Conservation (phyloP, 2,888 invertebrate genomes). For the Tigriopus californicus region DNA sequence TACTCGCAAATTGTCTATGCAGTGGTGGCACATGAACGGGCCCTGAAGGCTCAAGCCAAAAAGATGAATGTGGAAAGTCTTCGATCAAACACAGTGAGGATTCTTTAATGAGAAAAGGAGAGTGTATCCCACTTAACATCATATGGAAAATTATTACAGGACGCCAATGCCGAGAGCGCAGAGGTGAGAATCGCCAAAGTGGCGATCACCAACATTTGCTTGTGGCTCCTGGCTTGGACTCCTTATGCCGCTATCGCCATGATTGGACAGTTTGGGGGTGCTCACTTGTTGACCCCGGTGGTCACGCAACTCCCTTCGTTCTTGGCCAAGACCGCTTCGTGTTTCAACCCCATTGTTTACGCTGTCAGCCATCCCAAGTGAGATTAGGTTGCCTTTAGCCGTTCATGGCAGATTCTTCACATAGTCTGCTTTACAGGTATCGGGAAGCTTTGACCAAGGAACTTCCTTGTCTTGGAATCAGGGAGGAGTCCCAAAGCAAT, state of each 20-base stretch:
- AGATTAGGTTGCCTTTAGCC: no score
- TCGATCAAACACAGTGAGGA: slow-evolving; percentile 33
- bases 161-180: slow-evolving; percentile 11
- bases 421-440: no score
- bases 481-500: background rate
- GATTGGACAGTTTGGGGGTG: slow-evolving; percentile 22
- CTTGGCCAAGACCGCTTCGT: slow-evolving; percentile 23
- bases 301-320: slow-evolving; percentile 24
- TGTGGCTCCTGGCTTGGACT: slow-evolving; percentile 23
- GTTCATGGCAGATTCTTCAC: no score
- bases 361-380: slow-evolving; percentile 12
- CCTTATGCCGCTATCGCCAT: slow-evolving; percentile 24
- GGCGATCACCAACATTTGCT: slow-evolving; percentile 18
- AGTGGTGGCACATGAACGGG: slow-evolving; percentile 62
- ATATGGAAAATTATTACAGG: no score
- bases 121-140: no score
- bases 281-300: slow-evolving; percentile 17
- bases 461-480: slow-evolving; percentile 1
- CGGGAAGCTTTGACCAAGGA: slow-evolving; percentile 2
- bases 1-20: slow-evolving; percentile 48
- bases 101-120: background rate
- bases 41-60: slow-evolving; percentile 74
- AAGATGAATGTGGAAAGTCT: slow-evolving; percentile 82
- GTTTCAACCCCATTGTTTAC: slow-evolving; percentile 12
- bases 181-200: slow-evolving; percentile 21